Percentiles rank a stretch among this genome's conserved stretches.
phyloP scores from a whole-genome alignment of 2,888 invertebrate species.

The Synanthedon formicaeformis region DNA sequence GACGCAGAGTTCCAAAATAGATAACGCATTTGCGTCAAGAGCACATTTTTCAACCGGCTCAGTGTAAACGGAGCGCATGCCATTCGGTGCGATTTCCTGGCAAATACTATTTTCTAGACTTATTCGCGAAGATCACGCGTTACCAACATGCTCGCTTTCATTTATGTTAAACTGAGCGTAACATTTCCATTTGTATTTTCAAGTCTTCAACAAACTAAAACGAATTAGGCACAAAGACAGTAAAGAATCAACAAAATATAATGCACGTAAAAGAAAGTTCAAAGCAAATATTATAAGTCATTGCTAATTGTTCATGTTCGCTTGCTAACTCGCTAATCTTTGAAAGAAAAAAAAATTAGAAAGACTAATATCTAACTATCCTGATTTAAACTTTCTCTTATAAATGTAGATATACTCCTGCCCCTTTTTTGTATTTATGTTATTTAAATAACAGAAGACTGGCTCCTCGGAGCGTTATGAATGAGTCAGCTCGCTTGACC shows the following conservation, averaged over 20 bases:
- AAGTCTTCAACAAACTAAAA: no score
- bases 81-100: conserved; percentile 55
- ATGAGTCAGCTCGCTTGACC: conserved; percentile 23
- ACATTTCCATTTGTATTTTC: not conserved
- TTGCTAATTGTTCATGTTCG: no score
- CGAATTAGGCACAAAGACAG: no score
- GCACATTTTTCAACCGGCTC: conserved; percentile 57
- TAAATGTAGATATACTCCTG: no score
- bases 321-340: no score
- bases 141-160: conserved; percentile 30
- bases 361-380: no score
- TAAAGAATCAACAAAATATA: no score
- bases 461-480: not conserved
- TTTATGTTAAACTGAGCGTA: conserved; percentile 7
- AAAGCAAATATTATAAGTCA: no score
- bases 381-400: no score
- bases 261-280: no score
- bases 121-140: conserved; percentile 6
- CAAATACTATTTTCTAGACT: conserved; percentile 45
- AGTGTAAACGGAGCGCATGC: conserved; percentile 55
- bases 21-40: conserved; percentile 70
- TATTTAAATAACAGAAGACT: not conserved
- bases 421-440: no score
- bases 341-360: no score
- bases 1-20: conserved; percentile 68